Evolutionary conservation across 2,888 invertebrate genomes (phyloP), one percentile per base, ranked within the genome.

Genomic region (Nephrotoma appendiculata): DNA sequence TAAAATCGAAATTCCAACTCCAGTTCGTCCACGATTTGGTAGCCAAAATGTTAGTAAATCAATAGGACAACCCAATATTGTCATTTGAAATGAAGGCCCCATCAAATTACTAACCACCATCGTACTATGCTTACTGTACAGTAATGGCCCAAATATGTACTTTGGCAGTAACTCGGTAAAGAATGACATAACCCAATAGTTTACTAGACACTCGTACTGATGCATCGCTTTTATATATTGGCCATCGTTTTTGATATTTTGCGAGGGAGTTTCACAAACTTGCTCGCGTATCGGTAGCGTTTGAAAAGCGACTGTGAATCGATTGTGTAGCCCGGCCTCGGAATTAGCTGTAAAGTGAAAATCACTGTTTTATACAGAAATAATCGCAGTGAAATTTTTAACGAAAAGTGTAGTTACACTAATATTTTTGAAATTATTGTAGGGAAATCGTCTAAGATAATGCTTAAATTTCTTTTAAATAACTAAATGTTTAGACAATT

Each of bases 101-200:
- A 92, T 92, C 88, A 93, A 89, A 89, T 93, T 93, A 88, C 93
- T 93, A 83, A 93, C 91, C 0, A 92, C 92, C 89, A 93, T 89
- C 0, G 93, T 93, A 44, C 93, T 92, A 86, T 92, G 92, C 19
- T 89, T 90, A 88, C 93, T 93, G 48, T 91, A 89, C 31, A 93
- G 89, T 12, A 92, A 87, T 0, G 90, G 90, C 71, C 89, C 89
- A 41, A 93, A 88, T 3, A 93, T 88, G 43, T 89, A 88, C 86
- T 91, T 91, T 2, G 93, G 93, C 31, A 93, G 88, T 5, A 92
- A 88, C 9, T 91, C 91, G 19, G 92, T 90, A 5, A 92, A 89
- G 87, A 91, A 89, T 87, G 92, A 92, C 88, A 93, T 91, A 83
- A 93, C 89, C 89, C 92, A 92, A 88, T 92, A 92, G 88, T 93